A percentile compares a stretch with the other conserved stretches of the same genome.
These are phyloP conservation scores for Polia nebulosa DNA, from an alignment of 2,888 invertebrate genomes.

Conservation along the genomic window DNA sequence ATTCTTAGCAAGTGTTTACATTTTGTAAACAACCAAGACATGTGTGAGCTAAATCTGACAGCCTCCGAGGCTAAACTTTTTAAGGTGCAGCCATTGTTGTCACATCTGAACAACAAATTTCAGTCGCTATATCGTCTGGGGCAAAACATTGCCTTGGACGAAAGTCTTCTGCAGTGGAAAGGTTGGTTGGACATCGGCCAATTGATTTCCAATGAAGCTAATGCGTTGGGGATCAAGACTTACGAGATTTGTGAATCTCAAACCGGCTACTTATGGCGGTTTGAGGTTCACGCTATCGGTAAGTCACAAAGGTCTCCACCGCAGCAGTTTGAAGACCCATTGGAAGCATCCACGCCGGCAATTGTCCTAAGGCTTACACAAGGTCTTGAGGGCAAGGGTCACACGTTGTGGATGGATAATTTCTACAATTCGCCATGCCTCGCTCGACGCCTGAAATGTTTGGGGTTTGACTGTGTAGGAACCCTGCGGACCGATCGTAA, in stretches of 20 bases:
- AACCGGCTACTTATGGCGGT: too few species aligned
- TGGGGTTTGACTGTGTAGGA: conserved; percentile 14
- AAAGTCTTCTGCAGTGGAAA: too few species aligned
- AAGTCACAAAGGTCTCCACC: conserved; percentile 11
- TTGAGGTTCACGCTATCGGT: too few species aligned
- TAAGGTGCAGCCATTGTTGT: not conserved
- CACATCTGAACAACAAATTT: conserved; percentile 6
- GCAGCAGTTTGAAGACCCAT: conserved; percentile 23
- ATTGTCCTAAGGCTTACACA: too few species aligned
- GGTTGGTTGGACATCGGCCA: too few species aligned
- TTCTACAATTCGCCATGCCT: conserved; percentile 7
- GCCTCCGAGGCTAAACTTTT: not conserved
- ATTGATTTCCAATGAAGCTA: conserved; percentile 51
- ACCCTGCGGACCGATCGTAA: too few species aligned
- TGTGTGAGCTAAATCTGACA: not conserved
- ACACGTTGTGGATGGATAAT: not conserved
- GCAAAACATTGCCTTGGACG: conserved; percentile 56
- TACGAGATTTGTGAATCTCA: conserved; percentile 63
- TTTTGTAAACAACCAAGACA: not conserved
- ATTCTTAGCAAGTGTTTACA: not conserved
- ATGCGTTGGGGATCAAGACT: conserved; percentile 48
- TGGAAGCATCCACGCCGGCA: conserved; percentile 42
- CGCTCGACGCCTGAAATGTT: conserved; percentile 1
- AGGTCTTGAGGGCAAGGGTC: too few species aligned
- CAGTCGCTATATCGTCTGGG: not conserved